These are phyloP conservation scores for Corythaeola cristata DNA, from an alignment of 2,113 vertebrate genomes.

Conservation along the genomic window DNA sequence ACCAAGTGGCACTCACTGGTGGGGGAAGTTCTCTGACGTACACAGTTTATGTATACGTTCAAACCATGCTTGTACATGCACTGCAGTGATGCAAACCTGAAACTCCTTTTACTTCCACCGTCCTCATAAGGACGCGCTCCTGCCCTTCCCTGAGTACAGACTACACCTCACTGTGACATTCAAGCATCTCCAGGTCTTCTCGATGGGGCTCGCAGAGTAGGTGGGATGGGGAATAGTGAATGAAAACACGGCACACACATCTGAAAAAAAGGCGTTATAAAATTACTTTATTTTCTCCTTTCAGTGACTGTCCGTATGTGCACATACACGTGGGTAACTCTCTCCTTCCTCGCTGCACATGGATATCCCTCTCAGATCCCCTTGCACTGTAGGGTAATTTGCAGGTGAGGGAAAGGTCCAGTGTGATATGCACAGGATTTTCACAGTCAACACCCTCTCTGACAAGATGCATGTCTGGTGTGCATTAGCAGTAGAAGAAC, in stretches of 20 bases:
- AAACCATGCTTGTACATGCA: not conserved
- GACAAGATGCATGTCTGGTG: not conserved
- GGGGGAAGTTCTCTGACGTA: not conserved
- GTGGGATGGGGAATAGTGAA: not conserved
- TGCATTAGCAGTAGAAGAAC: not conserved
- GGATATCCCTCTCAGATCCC: not conserved
- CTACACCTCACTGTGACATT: not conserved
- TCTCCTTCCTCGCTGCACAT: not conserved
- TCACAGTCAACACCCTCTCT: not conserved
- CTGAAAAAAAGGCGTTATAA: not conserved
- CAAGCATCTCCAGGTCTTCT: not conserved
- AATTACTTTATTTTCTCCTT: not conserved
- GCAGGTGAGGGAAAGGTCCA: not conserved
- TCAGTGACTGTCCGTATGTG: not conserved
- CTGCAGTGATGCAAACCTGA: not conserved
- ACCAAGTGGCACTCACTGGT: not conserved
- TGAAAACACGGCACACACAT: not conserved
- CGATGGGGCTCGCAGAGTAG: not conserved
- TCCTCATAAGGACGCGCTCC: not conserved
- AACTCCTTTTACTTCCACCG: not conserved
- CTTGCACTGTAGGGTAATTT: not conserved
- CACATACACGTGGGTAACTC: not conserved
- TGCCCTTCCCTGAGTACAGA: not conserved
- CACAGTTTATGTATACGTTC: not conserved
- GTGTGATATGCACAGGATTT: not conserved